Base-by-base conservation (phyloP, 2,113 vertebrate genomes). In the Panthera leo region DNA sequence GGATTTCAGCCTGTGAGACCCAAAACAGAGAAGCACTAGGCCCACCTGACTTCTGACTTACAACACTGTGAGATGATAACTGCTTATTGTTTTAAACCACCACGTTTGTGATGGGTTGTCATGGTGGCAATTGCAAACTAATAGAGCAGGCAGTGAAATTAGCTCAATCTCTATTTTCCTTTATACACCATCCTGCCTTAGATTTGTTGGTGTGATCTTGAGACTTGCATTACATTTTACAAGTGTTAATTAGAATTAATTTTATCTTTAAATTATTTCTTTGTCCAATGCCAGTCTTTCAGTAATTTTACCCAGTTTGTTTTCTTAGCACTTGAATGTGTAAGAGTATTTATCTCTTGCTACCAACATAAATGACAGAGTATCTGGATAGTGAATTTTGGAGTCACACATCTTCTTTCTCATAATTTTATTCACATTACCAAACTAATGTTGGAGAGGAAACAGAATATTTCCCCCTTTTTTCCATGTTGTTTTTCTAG, bases 281-380 rank as follows among this genome's bases (percentile, higher is more conserved):
- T 95, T 89, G 48, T 63, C 90, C 34, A 70, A 7, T 86, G 7
- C 31, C 88, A 83, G 19, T 89, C 58, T 39, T 86, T 86, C 11
- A 55, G 73, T 75, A 70, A 55, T 36, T 91, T 68, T 82, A 89
- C 21, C 34, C 78, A 79, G 29, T 97, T 95, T 85, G 21, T 94
- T 84, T 92, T 94, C 91, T 71, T 76, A 82, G 29, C 79, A 51
- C 19, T 96, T 89, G 67, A 82, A 53, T 92, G 2, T 82, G 18
- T 75, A 85, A 53, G 84, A 82, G 68, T 97, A 76, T 94, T 97
- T 97, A 63, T 76, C 12, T 94, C 79, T 92, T 92, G 29, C 25
- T n/a, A 76, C 51, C 21, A n/a, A 51, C 31, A 83, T 48, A 55
- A 94, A 21, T 78, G 58, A 71, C n/a, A 93, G 13, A 5, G 0